These are phyloP conservation scores for Carlito syrichta DNA, from an alignment of 2,113 vertebrate species.

Conservation along the genomic window DNA sequence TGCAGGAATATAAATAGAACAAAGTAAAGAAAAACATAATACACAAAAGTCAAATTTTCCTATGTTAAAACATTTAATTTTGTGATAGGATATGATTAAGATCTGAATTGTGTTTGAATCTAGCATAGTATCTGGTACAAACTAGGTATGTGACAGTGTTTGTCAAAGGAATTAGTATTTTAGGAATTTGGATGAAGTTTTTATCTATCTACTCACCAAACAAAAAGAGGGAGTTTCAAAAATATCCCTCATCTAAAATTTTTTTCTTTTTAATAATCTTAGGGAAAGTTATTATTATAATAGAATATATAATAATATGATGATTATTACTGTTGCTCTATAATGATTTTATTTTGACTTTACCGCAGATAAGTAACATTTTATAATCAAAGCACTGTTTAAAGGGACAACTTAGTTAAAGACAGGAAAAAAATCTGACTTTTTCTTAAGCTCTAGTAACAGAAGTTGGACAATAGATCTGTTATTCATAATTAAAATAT, in stretches of 20 bases:
- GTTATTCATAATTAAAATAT: not conserved
- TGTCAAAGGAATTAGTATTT: not conserved
- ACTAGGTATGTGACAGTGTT: not conserved
- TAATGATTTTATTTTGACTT: constrained; percentile 11
- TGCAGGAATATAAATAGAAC: not conserved
- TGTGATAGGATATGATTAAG: not conserved
- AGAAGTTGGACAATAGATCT: not conserved
- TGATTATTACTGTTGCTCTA: not conserved
- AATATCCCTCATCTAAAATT: not conserved
- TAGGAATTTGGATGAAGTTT: not conserved
- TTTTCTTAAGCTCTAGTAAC: not conserved
- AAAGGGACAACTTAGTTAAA: not conserved
- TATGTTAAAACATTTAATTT: constrained; percentile 16
- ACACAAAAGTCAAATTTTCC: not conserved
- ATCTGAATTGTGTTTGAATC: not conserved
- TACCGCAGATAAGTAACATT: constrained; percentile 3
- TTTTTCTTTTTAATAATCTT: not conserved
- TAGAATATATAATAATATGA: no score
- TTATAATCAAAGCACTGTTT: not conserved
- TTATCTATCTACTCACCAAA: not conserved
- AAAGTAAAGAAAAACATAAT: not conserved
- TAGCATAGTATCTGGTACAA: not conserved
- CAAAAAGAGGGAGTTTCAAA: not conserved
- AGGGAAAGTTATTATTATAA: not conserved
- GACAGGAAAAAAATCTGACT: not conserved